Evolutionary conservation across 30 jellyfish, hydroid and myxozoan species (phyloP).

Genomic region (Phacellophora camtschatica): DNA sequence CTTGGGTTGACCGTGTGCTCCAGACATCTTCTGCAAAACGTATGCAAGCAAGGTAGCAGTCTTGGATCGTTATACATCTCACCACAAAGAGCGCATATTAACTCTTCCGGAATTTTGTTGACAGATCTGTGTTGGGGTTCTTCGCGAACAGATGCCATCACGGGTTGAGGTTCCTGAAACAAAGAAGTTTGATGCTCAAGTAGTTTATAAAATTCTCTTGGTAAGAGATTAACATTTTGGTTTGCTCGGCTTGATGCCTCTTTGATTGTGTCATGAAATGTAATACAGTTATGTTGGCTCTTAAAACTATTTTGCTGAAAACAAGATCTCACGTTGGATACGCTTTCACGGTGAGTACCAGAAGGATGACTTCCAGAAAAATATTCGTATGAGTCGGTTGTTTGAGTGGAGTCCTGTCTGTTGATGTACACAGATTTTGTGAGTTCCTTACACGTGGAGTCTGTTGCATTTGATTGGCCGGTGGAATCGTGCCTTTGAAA

Average conservation of each 20-base stretch:
- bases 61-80: conserved; percentile 95
- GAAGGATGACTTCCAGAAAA: not conserved
- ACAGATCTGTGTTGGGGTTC: conserved; percentile 65
- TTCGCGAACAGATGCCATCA: conserved; percentile 82
- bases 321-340: too few relatives aligned
- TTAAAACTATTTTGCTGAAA: not conserved
- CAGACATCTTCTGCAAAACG: conserved; percentile 95
- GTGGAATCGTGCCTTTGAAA: conserved; percentile 2
- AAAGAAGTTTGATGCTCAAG: conserved; percentile 4
- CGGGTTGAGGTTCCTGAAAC: conserved; percentile 67
- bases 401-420: conserved; percentile 34
- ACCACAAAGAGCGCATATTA: conserved; percentile 92
- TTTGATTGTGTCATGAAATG: not conserved
- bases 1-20: conserved; percentile 95
- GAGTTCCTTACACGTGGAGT: not conserved
- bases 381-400: conserved; percentile 27
- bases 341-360: not conserved
- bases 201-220: not conserved
- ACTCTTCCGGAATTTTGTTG: conserved; percentile 68
- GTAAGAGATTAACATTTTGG: not conserved
- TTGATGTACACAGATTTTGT: not conserved
- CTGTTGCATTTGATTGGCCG: not conserved
- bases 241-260: not conserved
- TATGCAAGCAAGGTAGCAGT: conserved; percentile 92
- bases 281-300: not conserved